A percentile compares a stretch with the other conserved stretches of the same genome.
Conservation (phyloP, 2,113 vertebrate species). For the Pimephales promelas region DNA sequence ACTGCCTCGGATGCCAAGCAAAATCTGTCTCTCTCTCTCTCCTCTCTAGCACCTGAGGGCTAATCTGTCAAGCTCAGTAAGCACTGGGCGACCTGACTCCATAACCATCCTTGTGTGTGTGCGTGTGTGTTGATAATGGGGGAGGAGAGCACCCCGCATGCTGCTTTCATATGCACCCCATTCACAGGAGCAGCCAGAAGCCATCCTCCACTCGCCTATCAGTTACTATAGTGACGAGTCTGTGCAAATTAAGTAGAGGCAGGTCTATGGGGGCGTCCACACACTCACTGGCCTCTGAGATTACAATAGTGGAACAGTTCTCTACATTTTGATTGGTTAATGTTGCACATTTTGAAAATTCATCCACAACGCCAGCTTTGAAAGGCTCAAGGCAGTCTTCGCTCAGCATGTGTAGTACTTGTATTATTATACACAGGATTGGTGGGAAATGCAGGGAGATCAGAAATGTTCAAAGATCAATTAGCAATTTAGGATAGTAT, state of each 20-base stretch:
- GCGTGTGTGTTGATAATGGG: slow-evolving; percentile 33
- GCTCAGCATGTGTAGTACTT: background rate
- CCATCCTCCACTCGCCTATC: slow-evolving; percentile 43
- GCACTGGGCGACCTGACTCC: slow-evolving; percentile 56
- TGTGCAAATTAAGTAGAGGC: slow-evolving; percentile 42
- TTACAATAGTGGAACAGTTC: slow-evolving; percentile 2
- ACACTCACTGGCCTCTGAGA: slow-evolving; percentile 5
- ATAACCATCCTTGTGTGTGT: slow-evolving; percentile 38
- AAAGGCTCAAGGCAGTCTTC: background rate
- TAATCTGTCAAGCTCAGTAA: slow-evolving; percentile 76
- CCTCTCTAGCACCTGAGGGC: slow-evolving; percentile 64
- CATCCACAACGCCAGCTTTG: background rate
- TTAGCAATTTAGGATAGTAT: background rate
- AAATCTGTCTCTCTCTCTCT: slow-evolving; percentile 68
- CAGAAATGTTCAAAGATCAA: background rate
- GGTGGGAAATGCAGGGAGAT: background rate
- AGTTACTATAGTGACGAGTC: slow-evolving; percentile 54
- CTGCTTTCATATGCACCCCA: slow-evolving; percentile 42
- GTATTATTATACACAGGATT: background rate
- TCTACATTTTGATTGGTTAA: slow-evolving; percentile 1
- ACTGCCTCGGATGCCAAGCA: slow-evolving; percentile 74
- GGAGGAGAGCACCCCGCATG: slow-evolving; percentile 35
- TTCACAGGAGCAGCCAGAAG: slow-evolving; percentile 35
- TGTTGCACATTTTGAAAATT: slow-evolving; percentile 16
- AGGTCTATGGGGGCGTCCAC: slow-evolving; percentile 38